These are phyloP conservation scores for Marisa cornuarietis DNA, from an alignment of 1,140 invertebrate species.

Conservation along the genomic window DNA sequence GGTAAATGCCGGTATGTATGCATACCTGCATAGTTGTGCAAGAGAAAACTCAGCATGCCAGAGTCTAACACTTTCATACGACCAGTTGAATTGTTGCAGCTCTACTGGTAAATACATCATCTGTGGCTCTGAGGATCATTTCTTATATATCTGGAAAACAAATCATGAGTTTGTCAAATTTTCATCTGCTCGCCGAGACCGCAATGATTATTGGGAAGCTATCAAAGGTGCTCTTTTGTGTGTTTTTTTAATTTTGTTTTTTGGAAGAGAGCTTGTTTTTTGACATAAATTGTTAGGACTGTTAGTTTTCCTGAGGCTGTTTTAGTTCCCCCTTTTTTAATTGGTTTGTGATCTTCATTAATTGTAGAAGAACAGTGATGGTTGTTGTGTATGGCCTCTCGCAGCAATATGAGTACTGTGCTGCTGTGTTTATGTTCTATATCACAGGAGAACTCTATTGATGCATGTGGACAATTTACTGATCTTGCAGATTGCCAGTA, in stretches of 20 bases:
- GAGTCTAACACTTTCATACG: not conserved
- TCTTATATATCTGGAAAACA: constrained; percentile 96
- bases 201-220: constrained; percentile 98
- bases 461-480: not conserved
- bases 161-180: constrained; percentile 96
- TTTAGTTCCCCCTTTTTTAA: not conserved
- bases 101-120: constrained; percentile 80
- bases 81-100: constrained; percentile 37
- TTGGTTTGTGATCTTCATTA: not conserved
- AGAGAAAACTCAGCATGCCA: too few species aligned
- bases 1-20: too few species aligned
- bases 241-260: too few species aligned
- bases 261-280: too few species aligned
- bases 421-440: not conserved
- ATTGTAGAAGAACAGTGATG: not conserved
- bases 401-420: not conserved
- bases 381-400: not conserved
- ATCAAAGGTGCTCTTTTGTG: constrained; percentile 76
- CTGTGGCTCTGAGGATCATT: constrained; percentile 97
- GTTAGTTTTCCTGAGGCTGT: not conserved
- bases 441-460: too few species aligned
- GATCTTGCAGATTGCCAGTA: not conserved
- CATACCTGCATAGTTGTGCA: too few species aligned
- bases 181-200: constrained; percentile 89
- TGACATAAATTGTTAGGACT: too few species aligned